These are phyloP conservation scores for Lepus townsendii DNA, from an alignment of 2,797 vertebrate species.

Conservation along the genomic window DNA sequence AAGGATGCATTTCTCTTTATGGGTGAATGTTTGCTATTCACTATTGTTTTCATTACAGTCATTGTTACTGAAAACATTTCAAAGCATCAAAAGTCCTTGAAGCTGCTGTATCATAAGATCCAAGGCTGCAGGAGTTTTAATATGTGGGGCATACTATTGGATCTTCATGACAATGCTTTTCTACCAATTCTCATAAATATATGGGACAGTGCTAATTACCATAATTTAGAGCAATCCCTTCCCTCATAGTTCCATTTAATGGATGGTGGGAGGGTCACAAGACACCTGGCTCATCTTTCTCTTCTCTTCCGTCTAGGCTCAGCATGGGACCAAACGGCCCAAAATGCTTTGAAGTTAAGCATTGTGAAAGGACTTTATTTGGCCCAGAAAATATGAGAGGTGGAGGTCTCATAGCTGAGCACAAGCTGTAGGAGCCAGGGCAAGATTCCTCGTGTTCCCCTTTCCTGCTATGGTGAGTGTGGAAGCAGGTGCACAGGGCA, in stretches of 20 bases:
- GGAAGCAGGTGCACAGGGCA: background rate
- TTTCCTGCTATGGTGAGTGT: background rate
- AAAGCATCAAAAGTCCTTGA: slow-evolving; percentile 40
- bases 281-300: background rate
- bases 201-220: background rate
- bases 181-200: background rate
- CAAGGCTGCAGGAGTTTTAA: background rate
- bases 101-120: background rate
- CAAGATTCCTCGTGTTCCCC: too few species aligned
- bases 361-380: background rate
- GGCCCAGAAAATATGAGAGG: background rate
- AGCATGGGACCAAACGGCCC: background rate
- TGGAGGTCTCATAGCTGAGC: background rate
- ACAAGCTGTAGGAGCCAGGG: background rate
- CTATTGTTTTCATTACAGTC: slow-evolving; percentile 47
- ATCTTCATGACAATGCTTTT: background rate
- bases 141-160: background rate
- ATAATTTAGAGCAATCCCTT: background rate
- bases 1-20: background rate
- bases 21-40: slow-evolving; percentile 41
- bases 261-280: background rate
- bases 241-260: background rate
- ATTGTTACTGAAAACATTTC: slow-evolving; percentile 54
- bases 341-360: background rate
- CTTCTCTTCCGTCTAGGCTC: background rate